Evolutionary conservation across 2,888 invertebrate genomes (phyloP).

Genomic region (Thysanoteuthis rhombus): DNA sequence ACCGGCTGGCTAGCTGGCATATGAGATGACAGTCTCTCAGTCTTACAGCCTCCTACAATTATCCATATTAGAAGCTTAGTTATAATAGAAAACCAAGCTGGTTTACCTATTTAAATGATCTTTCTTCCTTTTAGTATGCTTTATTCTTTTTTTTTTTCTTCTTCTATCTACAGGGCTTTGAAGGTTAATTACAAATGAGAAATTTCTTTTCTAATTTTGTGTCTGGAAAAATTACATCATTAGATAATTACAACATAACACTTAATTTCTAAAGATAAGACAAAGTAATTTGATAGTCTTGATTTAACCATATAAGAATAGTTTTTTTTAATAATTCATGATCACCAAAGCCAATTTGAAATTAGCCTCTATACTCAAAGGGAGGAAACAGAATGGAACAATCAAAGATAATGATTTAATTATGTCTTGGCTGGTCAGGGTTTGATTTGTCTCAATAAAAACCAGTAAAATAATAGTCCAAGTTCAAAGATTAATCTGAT

Average conservation of each 20-base stretch:
- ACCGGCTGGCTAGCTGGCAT: background rate
- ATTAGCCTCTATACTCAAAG: background rate
- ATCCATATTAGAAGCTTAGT: background rate
- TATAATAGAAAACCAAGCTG: background rate
- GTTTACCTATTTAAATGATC: background rate
- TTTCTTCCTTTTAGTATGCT: background rate
- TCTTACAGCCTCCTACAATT: background rate
- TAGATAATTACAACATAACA: background rate
- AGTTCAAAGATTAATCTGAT: background rate
- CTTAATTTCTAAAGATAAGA: background rate
- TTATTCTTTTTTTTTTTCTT: too few species aligned
- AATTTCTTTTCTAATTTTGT: background rate
- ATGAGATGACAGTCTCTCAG: background rate
- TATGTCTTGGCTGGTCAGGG: background rate
- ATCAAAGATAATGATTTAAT: background rate
- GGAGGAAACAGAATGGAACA: background rate
- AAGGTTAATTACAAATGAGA: background rate
- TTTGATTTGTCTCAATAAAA: background rate
- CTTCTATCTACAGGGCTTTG: background rate
- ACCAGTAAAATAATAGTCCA: background rate
- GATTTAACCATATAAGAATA: background rate
- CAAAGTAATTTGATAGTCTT: background rate
- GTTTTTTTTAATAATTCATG: too few species aligned
- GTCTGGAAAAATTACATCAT: background rate
- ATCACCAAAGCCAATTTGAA: background rate